Evolutionary conservation across 2,797 vertebrate genomes (phyloP).

Genomic region (Oophaga sylvatica): DNA sequence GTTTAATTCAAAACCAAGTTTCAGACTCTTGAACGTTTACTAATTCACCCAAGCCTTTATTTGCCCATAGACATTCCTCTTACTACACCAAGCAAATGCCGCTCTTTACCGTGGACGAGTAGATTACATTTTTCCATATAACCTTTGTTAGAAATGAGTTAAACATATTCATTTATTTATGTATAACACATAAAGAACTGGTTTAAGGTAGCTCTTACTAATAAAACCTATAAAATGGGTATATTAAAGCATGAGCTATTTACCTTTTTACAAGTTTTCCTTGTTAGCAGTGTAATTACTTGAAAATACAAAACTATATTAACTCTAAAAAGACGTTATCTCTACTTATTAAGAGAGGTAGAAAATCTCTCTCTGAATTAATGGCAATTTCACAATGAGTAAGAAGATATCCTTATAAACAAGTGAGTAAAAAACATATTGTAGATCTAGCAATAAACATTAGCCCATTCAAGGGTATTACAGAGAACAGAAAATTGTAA

Average conservation of each 20-base stretch:
- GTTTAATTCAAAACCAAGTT: no score
- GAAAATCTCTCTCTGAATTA: conserved; percentile 2
- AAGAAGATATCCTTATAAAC: conserved; percentile 43
- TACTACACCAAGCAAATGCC: background rate
- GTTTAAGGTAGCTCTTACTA: background rate
- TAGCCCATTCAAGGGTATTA: conserved; percentile 1
- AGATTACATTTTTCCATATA: background rate
- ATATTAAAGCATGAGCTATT: background rate
- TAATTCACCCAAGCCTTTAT: background rate
- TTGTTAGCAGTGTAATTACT: background rate
- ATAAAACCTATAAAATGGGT: background rate
- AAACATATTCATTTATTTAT: background rate
- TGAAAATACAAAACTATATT: background rate
- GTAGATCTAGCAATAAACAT: background rate
- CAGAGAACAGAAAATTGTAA: background rate
- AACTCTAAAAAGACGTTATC: background rate
- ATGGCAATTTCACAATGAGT: conserved; percentile 40
- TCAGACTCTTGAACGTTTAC: no score
- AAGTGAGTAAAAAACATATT: background rate
- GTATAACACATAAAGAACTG: background rate
- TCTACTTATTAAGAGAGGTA: background rate
- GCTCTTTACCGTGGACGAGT: background rate
- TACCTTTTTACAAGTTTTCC: background rate
- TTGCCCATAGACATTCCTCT: background rate
- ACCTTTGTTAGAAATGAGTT: background rate